Percentiles rank a stretch among this genome's conserved stretches.
Conservation (phyloP, 2,113 vertebrate genomes). For the Chaenocephalus aceratus region DNA sequence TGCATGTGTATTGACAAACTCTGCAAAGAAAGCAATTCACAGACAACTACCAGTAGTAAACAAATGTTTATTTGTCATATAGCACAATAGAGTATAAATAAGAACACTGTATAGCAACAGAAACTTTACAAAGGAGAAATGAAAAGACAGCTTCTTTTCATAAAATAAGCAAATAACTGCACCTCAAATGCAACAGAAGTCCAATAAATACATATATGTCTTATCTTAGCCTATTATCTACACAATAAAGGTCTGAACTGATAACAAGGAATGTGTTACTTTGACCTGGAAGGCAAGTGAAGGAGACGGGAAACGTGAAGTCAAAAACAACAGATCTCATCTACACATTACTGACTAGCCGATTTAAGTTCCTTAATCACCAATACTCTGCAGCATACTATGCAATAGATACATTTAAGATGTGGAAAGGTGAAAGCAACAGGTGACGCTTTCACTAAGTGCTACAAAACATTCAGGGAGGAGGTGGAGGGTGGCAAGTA, state of each 20-base stretch:
- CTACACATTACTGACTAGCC: slow-evolving; percentile 1
- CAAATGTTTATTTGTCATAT: slow-evolving; percentile 75
- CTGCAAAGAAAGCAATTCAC: background rate
- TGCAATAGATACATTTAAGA: slow-evolving; percentile 7
- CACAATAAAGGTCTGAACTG: slow-evolving; percentile 64
- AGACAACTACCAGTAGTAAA: slow-evolving; percentile 34
- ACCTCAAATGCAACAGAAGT: slow-evolving; percentile 67
- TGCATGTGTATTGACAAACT: background rate
- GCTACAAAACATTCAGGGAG: slow-evolving; percentile 61
- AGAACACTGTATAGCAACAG: slow-evolving; percentile 65
- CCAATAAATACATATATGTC: slow-evolving; percentile 84
- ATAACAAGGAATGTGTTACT: slow-evolving; percentile 3
- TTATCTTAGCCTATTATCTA: slow-evolving; percentile 75
- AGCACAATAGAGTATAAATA: slow-evolving; percentile 80
- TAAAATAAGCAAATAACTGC: slow-evolving; percentile 46
- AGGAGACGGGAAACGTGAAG: slow-evolving; percentile 39
- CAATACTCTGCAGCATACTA: slow-evolving; percentile 12
- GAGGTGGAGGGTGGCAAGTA: too few species aligned
- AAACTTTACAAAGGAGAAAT: slow-evolving; percentile 71
- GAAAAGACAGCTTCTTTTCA: slow-evolving; percentile 44
- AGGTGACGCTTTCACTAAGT: slow-evolving; percentile 58
- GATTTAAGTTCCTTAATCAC: background rate
- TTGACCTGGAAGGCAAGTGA: slow-evolving; percentile 32
- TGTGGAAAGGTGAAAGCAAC: slow-evolving; percentile 43
- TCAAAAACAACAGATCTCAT: slow-evolving; percentile 4